These are phyloP conservation scores for Phyllostomus discolor DNA, from an alignment of 2,113 vertebrate genomes.

Conservation along the genomic window DNA sequence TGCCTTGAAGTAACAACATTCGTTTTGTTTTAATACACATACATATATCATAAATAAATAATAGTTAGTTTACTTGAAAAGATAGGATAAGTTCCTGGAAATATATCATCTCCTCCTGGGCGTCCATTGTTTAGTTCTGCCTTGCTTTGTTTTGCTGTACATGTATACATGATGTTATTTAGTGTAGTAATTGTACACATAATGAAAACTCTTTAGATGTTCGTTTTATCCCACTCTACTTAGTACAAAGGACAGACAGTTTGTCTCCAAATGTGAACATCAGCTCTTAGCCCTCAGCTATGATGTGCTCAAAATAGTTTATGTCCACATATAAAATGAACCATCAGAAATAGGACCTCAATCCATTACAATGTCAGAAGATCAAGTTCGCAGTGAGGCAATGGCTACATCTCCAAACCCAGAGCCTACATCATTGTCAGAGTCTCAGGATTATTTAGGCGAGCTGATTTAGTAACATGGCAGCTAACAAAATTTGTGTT, in stretches of 20 bases:
- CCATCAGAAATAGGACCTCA: constrained; percentile 76
- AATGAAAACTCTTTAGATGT: background rate
- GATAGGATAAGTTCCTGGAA: background rate
- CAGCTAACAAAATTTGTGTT: constrained; percentile 73
- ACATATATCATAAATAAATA: background rate
- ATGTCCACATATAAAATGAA: constrained; percentile 73
- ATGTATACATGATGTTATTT: constrained; percentile 42
- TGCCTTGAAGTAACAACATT: constrained; percentile 35
- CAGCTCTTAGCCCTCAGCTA: constrained; percentile 69
- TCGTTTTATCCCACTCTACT: constrained; percentile 18
- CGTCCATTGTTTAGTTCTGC: background rate
- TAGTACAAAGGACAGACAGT: constrained; percentile 60
- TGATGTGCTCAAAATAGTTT: constrained; percentile 77
- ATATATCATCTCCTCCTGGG: background rate
- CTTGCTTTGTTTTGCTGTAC: constrained; percentile 3
- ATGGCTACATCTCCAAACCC: constrained; percentile 70
- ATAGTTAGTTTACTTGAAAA: constrained; percentile 19
- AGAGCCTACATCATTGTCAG: constrained; percentile 64
- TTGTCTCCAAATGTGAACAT: constrained; percentile 72
- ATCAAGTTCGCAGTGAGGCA: constrained; percentile 72
- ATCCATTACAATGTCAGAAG: constrained; percentile 78
- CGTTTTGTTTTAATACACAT: constrained; percentile 47
- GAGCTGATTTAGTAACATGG: constrained; percentile 75
- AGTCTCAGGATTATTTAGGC: constrained; percentile 75
- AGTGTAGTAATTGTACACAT: constrained; percentile 29